Evolutionary conservation across 2,797 vertebrate genomes (phyloP).

Genomic region (Bucorvus abyssinicus): DNA sequence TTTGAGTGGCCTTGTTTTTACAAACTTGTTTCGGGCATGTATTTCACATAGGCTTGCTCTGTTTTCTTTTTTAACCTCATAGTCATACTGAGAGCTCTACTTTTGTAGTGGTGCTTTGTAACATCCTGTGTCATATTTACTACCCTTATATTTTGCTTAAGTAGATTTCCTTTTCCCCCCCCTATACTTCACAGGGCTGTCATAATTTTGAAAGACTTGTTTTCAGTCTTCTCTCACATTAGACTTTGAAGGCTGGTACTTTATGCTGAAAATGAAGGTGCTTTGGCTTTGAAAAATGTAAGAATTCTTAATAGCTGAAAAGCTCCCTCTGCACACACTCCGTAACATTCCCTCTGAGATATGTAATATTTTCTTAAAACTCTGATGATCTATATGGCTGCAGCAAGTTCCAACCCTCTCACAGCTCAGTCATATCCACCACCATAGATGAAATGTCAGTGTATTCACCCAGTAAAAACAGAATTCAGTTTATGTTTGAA

Average conservation of each 20-base stretch:
- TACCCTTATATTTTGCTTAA: neutral
- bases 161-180: neutral
- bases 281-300: neutral
- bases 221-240: neutral
- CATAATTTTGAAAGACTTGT: neutral
- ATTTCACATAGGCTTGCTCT: neutral
- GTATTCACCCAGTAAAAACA: neutral
- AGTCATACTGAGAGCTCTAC: neutral
- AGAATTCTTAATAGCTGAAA: neutral
- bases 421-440: neutral
- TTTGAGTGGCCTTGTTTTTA: neutral
- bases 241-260: neutral
- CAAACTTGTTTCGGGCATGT: neutral
- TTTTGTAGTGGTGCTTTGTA: neutral
- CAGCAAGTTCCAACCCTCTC: neutral
- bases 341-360: neutral
- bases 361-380: neutral
- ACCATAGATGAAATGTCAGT: neutral
- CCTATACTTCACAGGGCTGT: neutral
- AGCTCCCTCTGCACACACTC: neutral
- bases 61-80: neutral
- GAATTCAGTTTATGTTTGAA: neutral
- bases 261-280: neutral
- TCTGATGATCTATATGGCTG: neutral
- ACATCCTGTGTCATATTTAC: neutral